Evolutionary conservation across 2,888 invertebrate species (phyloP).

Genomic region (Drosophila anceps): DNA sequence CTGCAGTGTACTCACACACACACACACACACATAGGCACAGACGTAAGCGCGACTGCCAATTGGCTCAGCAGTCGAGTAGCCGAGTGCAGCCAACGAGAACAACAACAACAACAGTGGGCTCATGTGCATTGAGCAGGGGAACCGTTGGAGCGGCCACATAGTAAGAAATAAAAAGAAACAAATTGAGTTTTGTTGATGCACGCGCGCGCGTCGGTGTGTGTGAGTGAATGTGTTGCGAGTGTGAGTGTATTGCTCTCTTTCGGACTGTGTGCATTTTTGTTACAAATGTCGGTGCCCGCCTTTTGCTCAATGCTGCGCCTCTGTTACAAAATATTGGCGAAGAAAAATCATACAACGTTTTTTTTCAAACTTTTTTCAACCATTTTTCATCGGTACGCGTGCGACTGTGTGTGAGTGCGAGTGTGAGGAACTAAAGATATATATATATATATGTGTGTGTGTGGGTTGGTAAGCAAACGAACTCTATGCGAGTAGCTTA

Average conservation of each 20-base stretch:
- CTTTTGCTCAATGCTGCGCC: slow-evolving; percentile 74
- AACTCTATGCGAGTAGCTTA: not conserved
- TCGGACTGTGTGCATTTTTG: slow-evolving; percentile 67
- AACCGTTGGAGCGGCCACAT: slow-evolving; percentile 42
- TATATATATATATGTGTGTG: slow-evolving; percentile 16
- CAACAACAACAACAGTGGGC: slow-evolving; percentile 23
- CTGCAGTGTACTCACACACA: slow-evolving; percentile 37
- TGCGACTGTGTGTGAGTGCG: slow-evolving; percentile 32
- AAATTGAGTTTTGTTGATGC: slow-evolving; percentile 43
- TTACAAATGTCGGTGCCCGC: slow-evolving; percentile 70
- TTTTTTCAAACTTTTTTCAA: slow-evolving; percentile 82
- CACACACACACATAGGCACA: not conserved
- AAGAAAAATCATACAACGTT: slow-evolving; percentile 85
- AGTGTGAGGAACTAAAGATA: not conserved
- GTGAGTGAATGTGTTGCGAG: slow-evolving; percentile 15
- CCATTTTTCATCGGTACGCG: slow-evolving; percentile 81
- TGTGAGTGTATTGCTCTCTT: slow-evolving; percentile 30
- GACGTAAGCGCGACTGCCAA: slow-evolving; percentile 27
- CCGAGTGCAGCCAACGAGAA: slow-evolving; percentile 44
- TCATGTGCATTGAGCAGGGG: slow-evolving; percentile 49
- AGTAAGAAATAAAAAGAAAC: slow-evolving; percentile 61
- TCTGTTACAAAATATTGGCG: slow-evolving; percentile 85
- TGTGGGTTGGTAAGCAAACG: not conserved
- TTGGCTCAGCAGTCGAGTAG: slow-evolving; percentile 12
- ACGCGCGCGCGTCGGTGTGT: slow-evolving; percentile 13